Conservation (phyloP, 2,888 invertebrate genomes). For the Conops quadrifasciatus region DNA sequence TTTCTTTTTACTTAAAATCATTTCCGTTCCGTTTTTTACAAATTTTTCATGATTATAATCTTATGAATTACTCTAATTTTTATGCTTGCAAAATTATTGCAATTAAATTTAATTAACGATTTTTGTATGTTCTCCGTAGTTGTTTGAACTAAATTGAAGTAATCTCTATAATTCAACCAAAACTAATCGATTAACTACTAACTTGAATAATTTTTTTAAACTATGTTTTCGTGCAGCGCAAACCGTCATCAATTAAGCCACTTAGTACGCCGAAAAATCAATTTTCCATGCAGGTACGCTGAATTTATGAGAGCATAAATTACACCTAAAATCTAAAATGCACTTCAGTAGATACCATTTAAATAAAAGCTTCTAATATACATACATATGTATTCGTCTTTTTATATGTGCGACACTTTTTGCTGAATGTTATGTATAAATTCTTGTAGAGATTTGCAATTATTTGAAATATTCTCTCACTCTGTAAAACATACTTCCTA, state of each 20-base stretch:
- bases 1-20: neutral
- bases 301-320: conserved; percentile 34
- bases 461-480: too few species aligned
- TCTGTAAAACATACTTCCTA: too few species aligned
- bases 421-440: too few species aligned
- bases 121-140: neutral
- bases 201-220: conserved; percentile 32
- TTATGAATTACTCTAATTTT: neutral
- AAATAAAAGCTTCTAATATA: too few species aligned
- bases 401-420: neutral
- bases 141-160: conserved; percentile 4
- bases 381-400: neutral
- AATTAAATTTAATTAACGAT: neutral
- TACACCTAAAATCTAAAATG: too few species aligned
- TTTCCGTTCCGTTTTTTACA: neutral
- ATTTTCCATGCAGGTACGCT: conserved; percentile 64
- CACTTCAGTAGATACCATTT: too few species aligned
- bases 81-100: neutral
- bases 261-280: conserved; percentile 59
- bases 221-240: conserved; percentile 55
- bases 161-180: neutral
- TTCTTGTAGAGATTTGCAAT: too few species aligned
- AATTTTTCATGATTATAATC: neutral
- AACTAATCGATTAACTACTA: neutral
- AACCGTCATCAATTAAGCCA: conserved; percentile 58